Conservation (phyloP, 2,888 invertebrate species). For the Cantharis lateralis region DNA sequence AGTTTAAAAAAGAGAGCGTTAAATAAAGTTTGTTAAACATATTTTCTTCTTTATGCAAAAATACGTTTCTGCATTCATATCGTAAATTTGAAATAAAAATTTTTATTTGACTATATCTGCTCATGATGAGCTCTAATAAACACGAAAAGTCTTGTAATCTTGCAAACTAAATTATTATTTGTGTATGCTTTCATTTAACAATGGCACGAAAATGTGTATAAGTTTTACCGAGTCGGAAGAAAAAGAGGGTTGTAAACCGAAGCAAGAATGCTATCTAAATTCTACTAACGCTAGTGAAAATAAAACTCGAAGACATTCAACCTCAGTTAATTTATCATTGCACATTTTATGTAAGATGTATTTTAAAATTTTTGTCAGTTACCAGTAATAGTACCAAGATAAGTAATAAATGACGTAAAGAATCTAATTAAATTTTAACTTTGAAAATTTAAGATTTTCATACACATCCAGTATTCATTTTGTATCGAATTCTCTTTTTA, state of each 20-base stretch:
- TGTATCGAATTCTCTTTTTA: not conserved
- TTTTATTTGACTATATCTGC: not conserved
- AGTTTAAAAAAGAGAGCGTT: not conserved
- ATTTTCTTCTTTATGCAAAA: not conserved
- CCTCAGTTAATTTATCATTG: conserved; percentile 19
- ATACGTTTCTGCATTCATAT: not conserved
- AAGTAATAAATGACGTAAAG: not conserved
- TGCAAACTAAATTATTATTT: conserved; percentile 2
- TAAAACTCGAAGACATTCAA: conserved; percentile 9
- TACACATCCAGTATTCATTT: not conserved
- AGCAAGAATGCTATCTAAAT: conserved; percentile 7
- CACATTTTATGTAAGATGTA: conserved; percentile 13
- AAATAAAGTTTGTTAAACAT: not conserved
- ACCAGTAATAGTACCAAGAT: conserved; percentile 11
- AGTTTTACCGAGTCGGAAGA: not conserved
- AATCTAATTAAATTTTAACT: not conserved
- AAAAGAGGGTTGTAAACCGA: not conserved
- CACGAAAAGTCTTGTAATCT: conserved; percentile 1
- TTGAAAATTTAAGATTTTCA: not conserved
- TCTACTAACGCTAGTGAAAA: conserved; percentile 10
- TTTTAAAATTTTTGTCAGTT: conserved; percentile 12
- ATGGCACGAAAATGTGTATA: conserved; percentile 9
- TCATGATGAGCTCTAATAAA: not conserved
- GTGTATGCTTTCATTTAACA: not conserved
- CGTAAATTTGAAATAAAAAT: not conserved